Conservation (phyloP, 2,888 invertebrate species). For the Lasioglossum malachurum region DNA sequence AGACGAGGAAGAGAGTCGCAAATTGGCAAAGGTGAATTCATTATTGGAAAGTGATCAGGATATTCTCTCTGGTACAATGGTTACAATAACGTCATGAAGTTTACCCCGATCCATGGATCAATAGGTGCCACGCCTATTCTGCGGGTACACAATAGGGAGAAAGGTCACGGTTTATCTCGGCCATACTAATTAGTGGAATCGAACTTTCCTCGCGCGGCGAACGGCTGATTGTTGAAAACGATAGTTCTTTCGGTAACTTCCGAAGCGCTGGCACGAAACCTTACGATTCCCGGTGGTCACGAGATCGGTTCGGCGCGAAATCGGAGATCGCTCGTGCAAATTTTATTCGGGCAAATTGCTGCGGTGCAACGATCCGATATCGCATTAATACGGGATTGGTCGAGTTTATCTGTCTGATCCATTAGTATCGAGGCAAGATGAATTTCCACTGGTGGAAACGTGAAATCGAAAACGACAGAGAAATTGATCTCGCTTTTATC, state of each 20-base stretch:
- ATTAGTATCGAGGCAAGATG: not conserved
- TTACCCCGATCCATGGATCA: slow-evolving; percentile 47
- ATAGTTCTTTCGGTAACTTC: slow-evolving; percentile 19
- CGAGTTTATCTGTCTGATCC: not conserved
- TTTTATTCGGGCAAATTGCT: not conserved
- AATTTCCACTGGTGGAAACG: not conserved
- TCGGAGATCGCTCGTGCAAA: not conserved
- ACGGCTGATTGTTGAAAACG: slow-evolving; percentile 17
- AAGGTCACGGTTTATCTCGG: slow-evolving; percentile 58
- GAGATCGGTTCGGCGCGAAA: slow-evolving; percentile 25
- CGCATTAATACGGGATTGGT: not conserved
- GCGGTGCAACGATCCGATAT: not conserved
- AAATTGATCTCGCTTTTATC: not conserved
- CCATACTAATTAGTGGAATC: slow-evolving; percentile 48
- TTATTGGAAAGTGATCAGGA: slow-evolving; percentile 54
- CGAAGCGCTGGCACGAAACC: not conserved
- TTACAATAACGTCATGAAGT: slow-evolving; percentile 38
- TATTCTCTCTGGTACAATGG: slow-evolving; percentile 19
- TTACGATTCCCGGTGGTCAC: slow-evolving; percentile 21
- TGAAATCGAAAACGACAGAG: not conserved
- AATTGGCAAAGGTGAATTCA: slow-evolving; percentile 27
- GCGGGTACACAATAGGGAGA: slow-evolving; percentile 34
- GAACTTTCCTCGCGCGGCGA: slow-evolving; percentile 22
- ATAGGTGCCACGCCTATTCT: slow-evolving; percentile 54
- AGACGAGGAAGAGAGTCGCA: not conserved